These are phyloP conservation scores for Bombycilla garrulus DNA, from an alignment of 2,113 vertebrate species.

Conservation along the genomic window DNA sequence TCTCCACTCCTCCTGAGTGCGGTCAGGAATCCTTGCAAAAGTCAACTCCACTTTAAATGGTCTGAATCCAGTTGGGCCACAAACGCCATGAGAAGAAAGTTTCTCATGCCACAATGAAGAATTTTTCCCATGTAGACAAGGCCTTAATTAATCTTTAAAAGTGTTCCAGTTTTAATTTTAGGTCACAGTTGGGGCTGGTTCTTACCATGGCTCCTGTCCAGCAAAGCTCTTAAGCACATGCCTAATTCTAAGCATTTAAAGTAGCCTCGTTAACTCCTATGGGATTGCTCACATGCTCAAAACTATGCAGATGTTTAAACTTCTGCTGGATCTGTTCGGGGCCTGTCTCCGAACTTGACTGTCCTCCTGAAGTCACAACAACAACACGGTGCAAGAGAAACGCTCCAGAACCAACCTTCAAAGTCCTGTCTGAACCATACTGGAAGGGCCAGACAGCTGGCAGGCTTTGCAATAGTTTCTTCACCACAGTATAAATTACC, in stretches of 20 bases:
- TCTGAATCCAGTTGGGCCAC: constrained; percentile 56
- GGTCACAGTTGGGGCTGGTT: constrained; percentile 57
- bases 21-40: constrained; percentile 27
- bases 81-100: constrained; percentile 45
- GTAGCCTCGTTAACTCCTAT: neutral
- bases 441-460: constrained; percentile 69
- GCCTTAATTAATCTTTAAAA: constrained; percentile 68
- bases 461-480: constrained; percentile 66
- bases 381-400: neutral
- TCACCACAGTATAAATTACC: constrained; percentile 71
- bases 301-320: constrained; percentile 34
- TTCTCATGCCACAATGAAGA: constrained; percentile 51
- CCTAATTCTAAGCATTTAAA: constrained; percentile 47
- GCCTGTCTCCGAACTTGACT: neutral
- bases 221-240: constrained; percentile 49
- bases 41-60: constrained; percentile 4
- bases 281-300: constrained; percentile 17
- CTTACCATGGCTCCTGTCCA: constrained; percentile 44
- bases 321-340: neutral
- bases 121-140: constrained; percentile 65
- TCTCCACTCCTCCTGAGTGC: neutral
- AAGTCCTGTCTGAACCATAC: constrained; percentile 51
- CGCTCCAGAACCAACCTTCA: neutral
- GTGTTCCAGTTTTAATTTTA: constrained; percentile 65
- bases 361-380: constrained; percentile 35